Evolutionary conservation across 2,888 invertebrate species (phyloP).

Genomic region (Elmis aenea): DNA sequence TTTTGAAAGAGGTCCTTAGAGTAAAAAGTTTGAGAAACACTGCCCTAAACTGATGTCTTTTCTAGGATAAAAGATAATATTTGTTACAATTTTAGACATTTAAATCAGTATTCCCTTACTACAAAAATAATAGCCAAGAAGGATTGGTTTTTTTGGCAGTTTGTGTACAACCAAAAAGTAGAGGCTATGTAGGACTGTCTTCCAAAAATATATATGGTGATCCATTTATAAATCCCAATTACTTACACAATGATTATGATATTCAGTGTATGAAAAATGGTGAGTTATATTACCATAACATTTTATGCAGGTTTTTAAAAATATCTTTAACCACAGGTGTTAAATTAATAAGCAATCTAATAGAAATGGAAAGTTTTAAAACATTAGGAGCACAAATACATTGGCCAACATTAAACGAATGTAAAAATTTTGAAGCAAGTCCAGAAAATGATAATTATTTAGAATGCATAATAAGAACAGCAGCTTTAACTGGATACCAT

Average conservation of each 20-base stretch:
- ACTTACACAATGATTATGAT: slow-evolving; percentile 59
- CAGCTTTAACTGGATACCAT: slow-evolving; percentile 71
- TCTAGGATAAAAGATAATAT: not conserved
- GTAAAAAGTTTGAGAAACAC: too few relatives aligned
- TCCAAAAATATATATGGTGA: slow-evolving; percentile 54
- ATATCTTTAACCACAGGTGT: too few relatives aligned
- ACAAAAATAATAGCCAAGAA: slow-evolving; percentile 58
- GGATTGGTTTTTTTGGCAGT: slow-evolving; percentile 64
- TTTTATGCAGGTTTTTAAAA: too few relatives aligned
- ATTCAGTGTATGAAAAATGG: slow-evolving; percentile 59
- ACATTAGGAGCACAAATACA: slow-evolving; percentile 59
- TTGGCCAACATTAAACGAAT: slow-evolving; percentile 60
- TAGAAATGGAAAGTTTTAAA: slow-evolving; percentile 55
- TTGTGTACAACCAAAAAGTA: slow-evolving; percentile 66
- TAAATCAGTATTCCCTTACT: slow-evolving; percentile 60
- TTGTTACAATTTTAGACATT: slow-evolving; percentile 55
- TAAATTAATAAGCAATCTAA: slow-evolving; percentile 52
- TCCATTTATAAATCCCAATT: slow-evolving; percentile 71
- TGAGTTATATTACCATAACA: slow-evolving; percentile 31
- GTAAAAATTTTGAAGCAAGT: slow-evolving; percentile 52
- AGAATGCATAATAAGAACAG: slow-evolving; percentile 60
- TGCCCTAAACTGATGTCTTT: too few relatives aligned
- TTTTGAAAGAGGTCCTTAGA: too few relatives aligned
- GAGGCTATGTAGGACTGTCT: slow-evolving; percentile 59
- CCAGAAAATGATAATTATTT: slow-evolving; percentile 52